Conservation (phyloP, 2,888 invertebrate genomes). For the Petrophora chlorosata region DNA sequence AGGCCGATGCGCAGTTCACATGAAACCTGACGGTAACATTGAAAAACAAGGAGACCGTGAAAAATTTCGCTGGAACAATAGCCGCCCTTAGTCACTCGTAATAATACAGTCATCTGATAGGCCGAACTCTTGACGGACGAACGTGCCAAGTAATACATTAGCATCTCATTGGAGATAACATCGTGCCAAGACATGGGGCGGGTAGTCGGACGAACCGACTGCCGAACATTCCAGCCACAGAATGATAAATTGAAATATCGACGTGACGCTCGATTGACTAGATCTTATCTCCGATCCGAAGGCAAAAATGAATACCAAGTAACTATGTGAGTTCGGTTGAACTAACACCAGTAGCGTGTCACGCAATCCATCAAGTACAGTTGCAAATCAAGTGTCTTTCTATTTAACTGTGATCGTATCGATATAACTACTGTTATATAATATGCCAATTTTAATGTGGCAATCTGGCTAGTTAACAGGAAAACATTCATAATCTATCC, state of each 20-base stretch:
- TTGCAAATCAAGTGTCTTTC: slow-evolving; percentile 43
- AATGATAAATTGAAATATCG: slow-evolving; percentile 48
- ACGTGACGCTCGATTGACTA: slow-evolving; percentile 42
- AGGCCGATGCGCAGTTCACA: slow-evolving; percentile 49
- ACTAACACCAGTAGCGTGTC: slow-evolving; percentile 32
- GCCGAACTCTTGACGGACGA: slow-evolving; percentile 49
- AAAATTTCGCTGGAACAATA: slow-evolving; percentile 49
- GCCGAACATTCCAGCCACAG: slow-evolving; percentile 39
- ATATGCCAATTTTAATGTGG: slow-evolving; percentile 40
- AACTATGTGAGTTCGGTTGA: slow-evolving; percentile 9
- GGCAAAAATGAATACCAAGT: slow-evolving; percentile 22
- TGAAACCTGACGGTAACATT: slow-evolving; percentile 41
- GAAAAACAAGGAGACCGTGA: slow-evolving; percentile 50
- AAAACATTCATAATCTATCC: slow-evolving; percentile 44
- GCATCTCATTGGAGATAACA: slow-evolving; percentile 70
- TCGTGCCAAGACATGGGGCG: slow-evolving; percentile 58
- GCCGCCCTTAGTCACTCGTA: slow-evolving; percentile 52
- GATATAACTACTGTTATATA: slow-evolving; percentile 39
- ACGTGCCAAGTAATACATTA: slow-evolving; percentile 80
- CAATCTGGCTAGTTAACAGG: slow-evolving; percentile 33
- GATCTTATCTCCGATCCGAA: slow-evolving; percentile 34
- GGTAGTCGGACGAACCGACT: slow-evolving; percentile 51
- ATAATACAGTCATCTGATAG: slow-evolving; percentile 70
- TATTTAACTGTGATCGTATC: slow-evolving; percentile 32
- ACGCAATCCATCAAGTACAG: slow-evolving; percentile 46